Base-by-base conservation (phyloP, 2,113 vertebrate genomes). In the Muntiacus muntjak region DNA sequence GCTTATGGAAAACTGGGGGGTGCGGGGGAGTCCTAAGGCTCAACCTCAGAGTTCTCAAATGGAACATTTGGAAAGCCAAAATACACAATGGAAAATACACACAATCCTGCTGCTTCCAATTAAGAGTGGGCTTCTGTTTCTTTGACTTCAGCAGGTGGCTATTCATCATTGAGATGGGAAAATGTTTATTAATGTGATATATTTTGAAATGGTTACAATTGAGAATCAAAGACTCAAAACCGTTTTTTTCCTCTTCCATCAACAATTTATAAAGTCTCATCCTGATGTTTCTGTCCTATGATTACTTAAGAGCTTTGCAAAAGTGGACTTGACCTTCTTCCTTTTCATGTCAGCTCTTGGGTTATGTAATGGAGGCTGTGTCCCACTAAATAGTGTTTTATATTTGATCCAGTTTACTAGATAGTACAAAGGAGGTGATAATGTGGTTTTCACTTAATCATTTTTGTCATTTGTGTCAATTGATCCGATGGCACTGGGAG, bases 1-100 rank as follows among this genome's bases (percentile, higher is more conserved):
- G 71, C 57, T 97, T 7, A 0, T 45, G 94, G 93, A 62, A 87
- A 96, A 91, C 25, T 57, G 92, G 55, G 96, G 33, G 62, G 15
- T 12, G 28, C 40, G 52, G 62, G 33, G 11, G 30, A 47, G 1
- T 97, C 97, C 96, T 90, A 60, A 89, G 55, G 71, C 71, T 89
- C 89, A 87, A 67, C 89, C 26, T 89, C 93, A 84, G 55, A 23
- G 52, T 0, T 79, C 86, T 98, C 94, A 47, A 28, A 84, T 10
- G 64, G 96, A 98, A 96, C 87, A 94, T 96, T 96, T 64, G 74
- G 86, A 94, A 57, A 98, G 96, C 93, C 95, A 94, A 88, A 98
- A 97, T 89, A 96, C 36, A 26, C 93, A 97, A 79, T 88, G 87
- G 96, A 97, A 96, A 97, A 98, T 97, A 97, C 47, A 78, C 21